These are phyloP conservation scores for Pterostichus niger DNA, from an alignment of 2,888 invertebrate genomes.

Conservation along the genomic window DNA sequence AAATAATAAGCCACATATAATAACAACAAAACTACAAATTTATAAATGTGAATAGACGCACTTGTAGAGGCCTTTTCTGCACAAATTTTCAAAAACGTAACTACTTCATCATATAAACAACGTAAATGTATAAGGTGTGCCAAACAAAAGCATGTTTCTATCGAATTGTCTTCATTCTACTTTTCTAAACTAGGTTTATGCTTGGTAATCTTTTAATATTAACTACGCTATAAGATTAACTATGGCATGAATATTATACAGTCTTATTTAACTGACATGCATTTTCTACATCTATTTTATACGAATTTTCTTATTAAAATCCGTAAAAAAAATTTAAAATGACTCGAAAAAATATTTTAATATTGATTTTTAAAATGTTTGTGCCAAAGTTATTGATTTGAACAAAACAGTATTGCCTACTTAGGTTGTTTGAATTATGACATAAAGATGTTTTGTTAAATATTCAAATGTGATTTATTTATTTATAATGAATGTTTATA, in stretches of 20 bases:
- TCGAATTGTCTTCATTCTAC: constrained; percentile 35
- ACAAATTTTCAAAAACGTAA: constrained; percentile 55
- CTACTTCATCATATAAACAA: constrained; percentile 41
- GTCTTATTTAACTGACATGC: constrained; percentile 19
- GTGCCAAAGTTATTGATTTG: constrained; percentile 64
- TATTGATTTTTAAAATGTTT: constrained; percentile 58
- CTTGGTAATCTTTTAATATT: constrained; percentile 51
- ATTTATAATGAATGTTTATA: constrained; percentile 66
- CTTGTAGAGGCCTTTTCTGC: constrained; percentile 63
- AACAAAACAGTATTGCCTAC: constrained; percentile 54
- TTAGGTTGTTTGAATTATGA: constrained; percentile 48
- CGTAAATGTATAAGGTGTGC: constrained; percentile 55
- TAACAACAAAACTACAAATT: constrained; percentile 57
- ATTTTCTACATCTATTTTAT: constrained; percentile 33
- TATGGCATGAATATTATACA: constrained; percentile 56
- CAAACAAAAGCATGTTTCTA: constrained; percentile 56
- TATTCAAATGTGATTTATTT: constrained; percentile 61
- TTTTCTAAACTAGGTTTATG: constrained; percentile 37
- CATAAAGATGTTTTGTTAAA: constrained; percentile 56
- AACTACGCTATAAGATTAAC: constrained; percentile 46
- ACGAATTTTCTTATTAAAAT: constrained; percentile 38
- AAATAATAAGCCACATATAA: constrained; percentile 23
- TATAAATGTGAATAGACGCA: constrained; percentile 58
- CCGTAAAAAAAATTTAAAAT: constrained; percentile 6
- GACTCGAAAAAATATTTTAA: constrained; percentile 13